These are phyloP conservation scores for Delichon dasypus DNA, from an alignment of 2,797 vertebrate species.

Conservation along the genomic window DNA sequence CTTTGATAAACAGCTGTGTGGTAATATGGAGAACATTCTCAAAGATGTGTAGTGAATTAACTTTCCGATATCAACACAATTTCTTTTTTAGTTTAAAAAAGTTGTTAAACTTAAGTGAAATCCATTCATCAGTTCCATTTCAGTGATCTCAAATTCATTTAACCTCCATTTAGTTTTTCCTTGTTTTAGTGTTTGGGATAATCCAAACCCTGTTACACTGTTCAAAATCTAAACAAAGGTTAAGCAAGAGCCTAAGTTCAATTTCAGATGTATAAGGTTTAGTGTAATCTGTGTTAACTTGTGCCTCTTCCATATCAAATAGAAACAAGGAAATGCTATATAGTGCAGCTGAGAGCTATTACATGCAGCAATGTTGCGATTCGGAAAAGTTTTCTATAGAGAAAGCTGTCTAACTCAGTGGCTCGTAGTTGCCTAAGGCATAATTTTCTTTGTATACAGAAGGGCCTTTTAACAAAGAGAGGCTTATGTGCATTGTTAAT, in stretches of 20 bases:
- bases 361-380: not conserved
- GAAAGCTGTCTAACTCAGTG: not conserved
- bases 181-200: not conserved
- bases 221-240: not conserved
- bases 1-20: not conserved
- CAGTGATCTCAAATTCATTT: not conserved
- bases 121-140: not conserved
- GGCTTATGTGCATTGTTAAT: constrained; percentile 16
- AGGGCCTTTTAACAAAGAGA: constrained; percentile 37
- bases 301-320: not conserved
- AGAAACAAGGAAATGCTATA: not conserved
- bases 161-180: not conserved
- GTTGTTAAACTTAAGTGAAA: not conserved
- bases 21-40: not conserved
- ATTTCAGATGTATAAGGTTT: not conserved
- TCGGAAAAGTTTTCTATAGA: not conserved
- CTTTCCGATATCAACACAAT: not conserved
- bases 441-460: constrained; percentile 27
- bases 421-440: not conserved
- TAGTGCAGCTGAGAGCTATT: not conserved
- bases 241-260: not conserved
- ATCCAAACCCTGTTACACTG: not conserved
- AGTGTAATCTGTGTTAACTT: not conserved
- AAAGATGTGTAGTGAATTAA: not conserved
- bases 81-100: not conserved